Base-by-base conservation (phyloP, 1,140 invertebrate species). In the Xylocopa sonorina region DNA sequence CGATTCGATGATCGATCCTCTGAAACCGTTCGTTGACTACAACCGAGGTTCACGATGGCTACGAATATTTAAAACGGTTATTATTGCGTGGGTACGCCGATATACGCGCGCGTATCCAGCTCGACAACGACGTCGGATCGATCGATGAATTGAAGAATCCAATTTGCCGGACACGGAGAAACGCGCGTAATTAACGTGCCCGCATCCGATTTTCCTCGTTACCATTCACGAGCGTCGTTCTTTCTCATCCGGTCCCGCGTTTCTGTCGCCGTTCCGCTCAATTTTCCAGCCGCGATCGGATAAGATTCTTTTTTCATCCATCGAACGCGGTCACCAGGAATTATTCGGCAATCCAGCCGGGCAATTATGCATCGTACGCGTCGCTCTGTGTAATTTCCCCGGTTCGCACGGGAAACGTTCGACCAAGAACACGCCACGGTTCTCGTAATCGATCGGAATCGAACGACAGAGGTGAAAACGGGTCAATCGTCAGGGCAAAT, bases 1-100 rank as follows among this genome's bases (percentile, higher is more conserved):
- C 27, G 50, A 29, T 60, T 43, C 38, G 53, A 60, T 58, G 53
- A 72, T 72, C 69, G 69, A 72, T 72, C 60, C 41, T 5, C 5
- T n/a, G n/a, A 46, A 72, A 60, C 55, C n/a, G 38, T 71, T 43
- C 6, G 69, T 34, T 21, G 55, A 18, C 34, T 41, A 9, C 1
- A 14, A 24, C 38, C 4, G 24, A 27, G 68, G n/a, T 18, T n/a
- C n/a, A n/a, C n/a, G 68, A 57, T 57, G 38, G 51, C 69, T 24
- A 0, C 14, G 69, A 60, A 72, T 72, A 72, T 72, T 72, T 72
- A 24, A 72, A 72, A 21, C 32, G 34, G 53, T 18, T 14, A 21
- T 18, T 14, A 21, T 71, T 29, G 53, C 51, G 51, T 41, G 57
- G 29, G 34, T 60, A 34, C 32, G 55, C 16, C 16, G 32, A 34